These are phyloP conservation scores for Phaenicophaeus curvirostris DNA, from an alignment of 2,797 vertebrate genomes.

Conservation along the genomic window DNA sequence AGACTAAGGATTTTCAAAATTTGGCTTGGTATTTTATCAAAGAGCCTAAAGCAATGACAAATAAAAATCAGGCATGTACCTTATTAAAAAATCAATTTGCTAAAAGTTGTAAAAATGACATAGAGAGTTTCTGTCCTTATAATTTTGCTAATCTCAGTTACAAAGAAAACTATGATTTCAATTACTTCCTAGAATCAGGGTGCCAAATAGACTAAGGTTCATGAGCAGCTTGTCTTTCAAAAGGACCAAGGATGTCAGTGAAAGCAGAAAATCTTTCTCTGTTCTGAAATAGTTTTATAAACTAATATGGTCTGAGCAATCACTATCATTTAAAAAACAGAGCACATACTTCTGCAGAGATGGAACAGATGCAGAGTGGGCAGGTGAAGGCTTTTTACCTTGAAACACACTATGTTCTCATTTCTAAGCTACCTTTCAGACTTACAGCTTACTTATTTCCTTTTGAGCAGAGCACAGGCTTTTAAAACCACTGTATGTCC, in stretches of 20 bases:
- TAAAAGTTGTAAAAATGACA: not conserved
- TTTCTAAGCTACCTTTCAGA: not conserved
- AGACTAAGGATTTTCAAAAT: not conserved
- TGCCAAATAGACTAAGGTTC: not conserved
- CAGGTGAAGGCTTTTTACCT: not conserved
- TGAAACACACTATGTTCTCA: not conserved
- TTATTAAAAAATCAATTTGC: not conserved
- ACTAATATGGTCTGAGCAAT: not conserved
- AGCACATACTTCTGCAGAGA: conserved; percentile 2
- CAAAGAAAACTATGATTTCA: not conserved
- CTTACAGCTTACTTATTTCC: not conserved
- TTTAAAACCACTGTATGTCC: not conserved
- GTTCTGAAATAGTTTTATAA: not conserved
- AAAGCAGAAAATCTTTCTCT: not conserved
- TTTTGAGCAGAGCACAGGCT: not conserved
- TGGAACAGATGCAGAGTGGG: not conserved
- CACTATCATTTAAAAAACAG: not conserved
- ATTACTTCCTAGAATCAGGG: not conserved
- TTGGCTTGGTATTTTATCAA: not conserved
- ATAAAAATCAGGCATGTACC: not conserved
- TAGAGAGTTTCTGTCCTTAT: not conserved
- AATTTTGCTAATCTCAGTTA: not conserved
- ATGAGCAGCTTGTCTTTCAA: not conserved
- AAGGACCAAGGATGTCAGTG: not conserved
- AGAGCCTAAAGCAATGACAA: not conserved